Conservation (phyloP, 2,797 vertebrate genomes). For the Falco novaeseelandiae region DNA sequence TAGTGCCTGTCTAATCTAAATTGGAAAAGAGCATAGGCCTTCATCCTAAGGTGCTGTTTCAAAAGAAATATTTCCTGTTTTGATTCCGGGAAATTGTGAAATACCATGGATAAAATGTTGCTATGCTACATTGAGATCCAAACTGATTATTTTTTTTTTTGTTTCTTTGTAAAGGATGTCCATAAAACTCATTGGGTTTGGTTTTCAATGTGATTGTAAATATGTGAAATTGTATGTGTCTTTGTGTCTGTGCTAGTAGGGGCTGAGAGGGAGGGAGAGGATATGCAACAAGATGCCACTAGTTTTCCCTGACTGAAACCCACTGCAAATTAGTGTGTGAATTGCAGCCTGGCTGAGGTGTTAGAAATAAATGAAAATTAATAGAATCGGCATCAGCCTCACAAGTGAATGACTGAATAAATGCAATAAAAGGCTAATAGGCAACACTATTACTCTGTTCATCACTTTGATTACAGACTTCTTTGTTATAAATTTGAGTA, state of each 20-base stretch:
- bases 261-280: background rate
- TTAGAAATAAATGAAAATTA: background rate
- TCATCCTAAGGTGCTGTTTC: conserved; percentile 63
- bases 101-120: conserved; percentile 41
- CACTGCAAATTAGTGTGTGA: background rate
- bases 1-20: conserved; percentile 35
- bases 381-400: background rate
- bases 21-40: conserved; percentile 22
- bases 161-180: conserved; percentile 64
- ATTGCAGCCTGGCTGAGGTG: background rate
- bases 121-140: conserved; percentile 69
- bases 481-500: background rate
- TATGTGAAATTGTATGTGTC: conserved; percentile 67
- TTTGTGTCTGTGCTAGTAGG: conserved; percentile 26
- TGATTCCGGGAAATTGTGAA: conserved; percentile 49
- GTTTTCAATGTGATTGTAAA: conserved; percentile 76
- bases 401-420: background rate
- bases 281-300: background rate
- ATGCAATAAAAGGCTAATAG: conserved; percentile 57
- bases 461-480: background rate
- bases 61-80: background rate
- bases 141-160: conserved; percentile 33
- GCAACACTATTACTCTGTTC: background rate
- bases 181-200: conserved; percentile 65
- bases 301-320: background rate